Evolutionary conservation across 2,888 invertebrate species (phyloP).

Genomic region (Ornithoptera priamus): DNA sequence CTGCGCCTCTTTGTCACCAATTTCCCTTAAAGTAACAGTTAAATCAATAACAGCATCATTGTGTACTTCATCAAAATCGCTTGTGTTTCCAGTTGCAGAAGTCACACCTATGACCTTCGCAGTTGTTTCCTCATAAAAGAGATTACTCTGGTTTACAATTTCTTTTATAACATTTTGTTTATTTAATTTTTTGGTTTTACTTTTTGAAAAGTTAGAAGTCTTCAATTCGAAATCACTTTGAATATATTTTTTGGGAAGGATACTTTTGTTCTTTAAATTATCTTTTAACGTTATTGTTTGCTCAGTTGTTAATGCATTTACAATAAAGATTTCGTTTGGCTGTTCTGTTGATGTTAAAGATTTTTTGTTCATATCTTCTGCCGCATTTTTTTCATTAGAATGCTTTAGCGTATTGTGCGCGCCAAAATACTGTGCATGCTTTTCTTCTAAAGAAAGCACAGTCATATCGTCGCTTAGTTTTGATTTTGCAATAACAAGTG

Average conservation of each 20-base stretch:
- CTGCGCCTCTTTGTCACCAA: slow-evolving; percentile 26
- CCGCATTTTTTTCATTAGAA: slow-evolving; percentile 32
- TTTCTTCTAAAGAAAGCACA: slow-evolving; percentile 71
- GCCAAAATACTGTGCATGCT: slow-evolving; percentile 69
- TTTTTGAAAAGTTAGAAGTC: slow-evolving; percentile 40
- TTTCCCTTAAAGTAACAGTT: slow-evolving; percentile 31
- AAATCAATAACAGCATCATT: slow-evolving; percentile 21
- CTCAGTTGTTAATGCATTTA: slow-evolving; percentile 36
- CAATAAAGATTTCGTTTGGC: slow-evolving; percentile 35
- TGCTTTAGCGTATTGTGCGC: slow-evolving; percentile 52
- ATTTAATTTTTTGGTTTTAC: slow-evolving; percentile 32
- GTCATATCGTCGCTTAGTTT: slow-evolving; percentile 75
- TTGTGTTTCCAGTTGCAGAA: background rate
- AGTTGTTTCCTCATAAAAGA: background rate
- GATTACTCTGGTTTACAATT: slow-evolving; percentile 7
- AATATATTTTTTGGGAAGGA: slow-evolving; percentile 63
- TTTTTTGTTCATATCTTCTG: slow-evolving; percentile 32
- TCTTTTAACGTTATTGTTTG: slow-evolving; percentile 40
- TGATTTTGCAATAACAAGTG: slow-evolving; percentile 76
- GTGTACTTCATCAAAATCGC: slow-evolving; percentile 8
- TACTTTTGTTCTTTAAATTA: slow-evolving; percentile 45
- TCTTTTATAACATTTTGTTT: background rate
- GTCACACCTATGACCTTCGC: background rate
- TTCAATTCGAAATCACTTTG: slow-evolving; percentile 56
- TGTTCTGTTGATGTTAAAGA: slow-evolving; percentile 32